These are phyloP conservation scores for Drosophila rellima DNA, from an alignment of 2,888 invertebrate species.

Conservation along the genomic window DNA sequence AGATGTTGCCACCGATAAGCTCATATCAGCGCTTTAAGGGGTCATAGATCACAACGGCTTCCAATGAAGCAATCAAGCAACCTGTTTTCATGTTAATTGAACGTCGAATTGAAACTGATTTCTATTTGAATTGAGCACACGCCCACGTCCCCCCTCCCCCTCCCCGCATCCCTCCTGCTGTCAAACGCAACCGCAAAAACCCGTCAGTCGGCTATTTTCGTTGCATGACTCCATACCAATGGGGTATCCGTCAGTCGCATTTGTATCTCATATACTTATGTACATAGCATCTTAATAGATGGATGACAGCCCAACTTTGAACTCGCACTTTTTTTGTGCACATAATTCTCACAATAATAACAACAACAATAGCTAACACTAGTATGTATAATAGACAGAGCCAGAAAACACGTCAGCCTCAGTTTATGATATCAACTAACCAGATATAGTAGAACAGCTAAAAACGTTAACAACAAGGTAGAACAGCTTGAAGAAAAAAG, in stretches of 20 bases:
- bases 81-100: constrained; percentile 19
- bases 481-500: no score
- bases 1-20: constrained; percentile 46
- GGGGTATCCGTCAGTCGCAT: background rate
- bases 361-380: constrained; percentile 16
- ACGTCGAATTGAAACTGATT: constrained; percentile 28
- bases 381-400: constrained; percentile 26
- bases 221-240: constrained; percentile 57
- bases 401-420: constrained; percentile 65
- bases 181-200: constrained; percentile 30
- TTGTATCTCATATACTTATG: constrained; percentile 9
- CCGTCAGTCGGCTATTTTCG: constrained; percentile 54
- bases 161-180: background rate
- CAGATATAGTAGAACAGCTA: constrained; percentile 12
- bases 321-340: constrained; percentile 40
- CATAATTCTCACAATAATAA: constrained; percentile 18
- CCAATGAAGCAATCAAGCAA: constrained; percentile 4
- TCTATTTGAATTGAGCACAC: constrained; percentile 46
- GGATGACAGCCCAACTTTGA: constrained; percentile 56
- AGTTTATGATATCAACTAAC: constrained; percentile 67
- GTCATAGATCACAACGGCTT: constrained; percentile 29
- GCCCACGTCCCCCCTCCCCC: constrained; percentile 21
- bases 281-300: constrained; percentile 46
- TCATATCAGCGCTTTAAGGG: constrained; percentile 17
- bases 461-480: constrained; percentile 2